phyloP scores from a whole-genome alignment of 2,888 invertebrate genomes.

The Caenorhabditis sp. region DNA sequence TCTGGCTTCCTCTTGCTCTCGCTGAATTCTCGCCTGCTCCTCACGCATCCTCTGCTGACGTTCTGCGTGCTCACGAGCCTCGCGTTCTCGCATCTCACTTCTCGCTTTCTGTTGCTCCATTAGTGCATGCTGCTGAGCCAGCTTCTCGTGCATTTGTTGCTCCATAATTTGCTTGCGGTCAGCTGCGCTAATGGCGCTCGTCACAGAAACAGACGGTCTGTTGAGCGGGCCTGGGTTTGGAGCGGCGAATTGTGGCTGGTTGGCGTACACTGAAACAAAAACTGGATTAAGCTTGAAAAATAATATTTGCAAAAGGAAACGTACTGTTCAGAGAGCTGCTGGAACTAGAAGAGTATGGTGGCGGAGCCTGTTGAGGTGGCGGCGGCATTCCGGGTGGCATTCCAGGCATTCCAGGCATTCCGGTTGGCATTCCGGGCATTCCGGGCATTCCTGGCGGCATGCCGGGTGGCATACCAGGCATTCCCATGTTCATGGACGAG shows the following conservation, averaged over 20 bases:
- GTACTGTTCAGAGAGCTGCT: neutral
- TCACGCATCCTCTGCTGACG: constrained; percentile 89
- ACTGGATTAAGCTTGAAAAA: neutral
- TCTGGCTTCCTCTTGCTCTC: constrained; percentile 74
- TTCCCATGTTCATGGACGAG: no score
- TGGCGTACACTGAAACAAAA: constrained; percentile 24
- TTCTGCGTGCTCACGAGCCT: constrained; percentile 86
- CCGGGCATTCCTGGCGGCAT: neutral
- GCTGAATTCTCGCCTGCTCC: neutral
- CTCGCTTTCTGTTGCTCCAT: constrained; percentile 22
- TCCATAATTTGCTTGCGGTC: constrained; percentile 31
- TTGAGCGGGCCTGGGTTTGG: constrained; percentile 18
- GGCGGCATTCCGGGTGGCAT: constrained; percentile 3
- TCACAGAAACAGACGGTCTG: neutral
- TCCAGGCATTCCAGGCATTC: neutral
- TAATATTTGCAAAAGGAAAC: neutral
- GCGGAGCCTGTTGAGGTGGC: constrained; percentile 8
- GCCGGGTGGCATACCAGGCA: neutral
- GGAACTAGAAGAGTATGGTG: constrained; percentile 29
- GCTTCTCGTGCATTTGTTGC: constrained; percentile 36
- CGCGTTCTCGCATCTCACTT: constrained; percentile 93
- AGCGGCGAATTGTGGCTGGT: constrained; percentile 17
- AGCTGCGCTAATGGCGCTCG: neutral
- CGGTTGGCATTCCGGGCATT: constrained; percentile 1
- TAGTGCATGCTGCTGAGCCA: constrained; percentile 13